Evolutionary conservation across 2,797 vertebrate species (phyloP), one percentile per base, ranked within the genome.

Genomic region (Parotocinclus haroldoi): DNA sequence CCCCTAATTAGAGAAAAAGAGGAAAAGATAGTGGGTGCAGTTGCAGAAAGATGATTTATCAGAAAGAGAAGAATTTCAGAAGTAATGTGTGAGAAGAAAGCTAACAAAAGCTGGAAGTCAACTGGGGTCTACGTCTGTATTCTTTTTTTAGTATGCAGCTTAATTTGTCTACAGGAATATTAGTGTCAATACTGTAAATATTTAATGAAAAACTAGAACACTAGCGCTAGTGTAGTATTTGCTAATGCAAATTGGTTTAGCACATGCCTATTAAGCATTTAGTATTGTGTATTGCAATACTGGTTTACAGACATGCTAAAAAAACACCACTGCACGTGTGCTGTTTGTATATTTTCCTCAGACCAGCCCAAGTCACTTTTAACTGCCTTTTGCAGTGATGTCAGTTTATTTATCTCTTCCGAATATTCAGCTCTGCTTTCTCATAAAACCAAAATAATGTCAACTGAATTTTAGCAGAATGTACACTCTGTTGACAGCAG

Each of bases 1-100:
- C 76, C 69, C 59, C 58, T 77, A 63, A 79, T 77, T 68, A 76
- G 72, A 62, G 27, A 19, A 69, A 42, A 9, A 71, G 60, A 59
- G 63, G 66, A 68, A 13, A 57, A 66, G 66, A 51, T 45, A 55
- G 55, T 13, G 49, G 54, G 50, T 19, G 19, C 53, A 12, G 52
- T 57, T 53, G 55, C 54, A 46, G 49, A 54, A n/a, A 56, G 59
- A 46, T 39, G 62, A 27, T 52, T 65, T 51, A 55, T 54, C 48
- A 7, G 61, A 39, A 54, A 66, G n/a, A 37, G 40, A 59, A 11
- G 40, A 11, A 42, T 42, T 42, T 42, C 10, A 42, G 40, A 42
- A 42, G 58, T 12, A 38, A 52, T 66, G 66, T 66, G 62, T 63
- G 72, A 52, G 66, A 53, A 63, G 46, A 50, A 75, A 63, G 58